Percentiles rank a stretch among this genome's conserved stretches.
Evolutionary conservation across 2,888 invertebrate species (phyloP).

Genomic region (Heliconius cydno): DNA sequence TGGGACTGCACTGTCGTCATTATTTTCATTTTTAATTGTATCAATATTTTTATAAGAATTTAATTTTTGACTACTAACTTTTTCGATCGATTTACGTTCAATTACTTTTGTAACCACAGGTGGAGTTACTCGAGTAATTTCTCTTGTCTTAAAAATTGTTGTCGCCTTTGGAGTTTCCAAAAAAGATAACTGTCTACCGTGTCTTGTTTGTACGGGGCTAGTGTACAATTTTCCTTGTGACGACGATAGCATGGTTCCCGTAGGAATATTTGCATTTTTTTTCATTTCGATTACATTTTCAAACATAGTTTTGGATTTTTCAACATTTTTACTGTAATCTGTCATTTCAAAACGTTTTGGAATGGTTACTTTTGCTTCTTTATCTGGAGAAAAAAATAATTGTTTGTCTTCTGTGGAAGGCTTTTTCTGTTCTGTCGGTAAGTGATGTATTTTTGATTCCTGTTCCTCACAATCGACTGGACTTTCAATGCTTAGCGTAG

Average conservation of each 20-base stretch:
- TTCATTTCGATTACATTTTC: constrained; percentile 24
- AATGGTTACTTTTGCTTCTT: neutral
- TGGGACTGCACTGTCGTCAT: neutral
- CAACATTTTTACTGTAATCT: neutral
- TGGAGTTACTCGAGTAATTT: constrained; percentile 24
- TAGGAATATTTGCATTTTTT: constrained; percentile 16
- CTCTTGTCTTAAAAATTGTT: constrained; percentile 15
- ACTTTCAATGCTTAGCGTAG: neutral
- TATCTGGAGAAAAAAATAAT: neutral
- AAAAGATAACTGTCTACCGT: neutral
- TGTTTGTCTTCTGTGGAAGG: neutral
- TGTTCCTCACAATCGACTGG: neutral
- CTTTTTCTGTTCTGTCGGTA: neutral
- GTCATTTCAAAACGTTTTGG: neutral
- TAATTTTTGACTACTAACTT: constrained; percentile 18
- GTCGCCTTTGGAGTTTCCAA: neutral
- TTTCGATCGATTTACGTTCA: constrained; percentile 23
- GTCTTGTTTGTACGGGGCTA: neutral
- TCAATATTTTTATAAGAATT: constrained; percentile 2
- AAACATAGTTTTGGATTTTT: constrained; percentile 18
- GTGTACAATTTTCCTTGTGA: neutral
- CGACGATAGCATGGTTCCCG: neutral
- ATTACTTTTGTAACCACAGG: constrained; percentile 20
- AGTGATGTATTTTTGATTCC: neutral
- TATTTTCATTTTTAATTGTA: neutral